These are phyloP conservation scores for Macheiramphus alcinus DNA, from an alignment of 2,113 vertebrate genomes.

Conservation along the genomic window DNA sequence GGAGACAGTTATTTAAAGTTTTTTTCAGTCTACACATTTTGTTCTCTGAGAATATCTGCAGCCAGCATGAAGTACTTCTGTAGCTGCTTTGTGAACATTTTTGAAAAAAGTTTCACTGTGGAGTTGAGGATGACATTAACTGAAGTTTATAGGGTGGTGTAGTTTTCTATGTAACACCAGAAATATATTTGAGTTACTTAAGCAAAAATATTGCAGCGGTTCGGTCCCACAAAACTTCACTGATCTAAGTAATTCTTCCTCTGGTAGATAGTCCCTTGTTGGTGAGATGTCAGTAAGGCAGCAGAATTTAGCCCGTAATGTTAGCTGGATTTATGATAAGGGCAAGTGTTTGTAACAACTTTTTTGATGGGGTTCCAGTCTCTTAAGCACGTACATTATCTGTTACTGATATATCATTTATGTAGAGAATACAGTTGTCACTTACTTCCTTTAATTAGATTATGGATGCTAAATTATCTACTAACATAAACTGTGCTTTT, in stretches of 20 bases:
- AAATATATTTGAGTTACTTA: neutral
- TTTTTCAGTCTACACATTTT: neutral
- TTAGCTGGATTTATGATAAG: constrained; percentile 61
- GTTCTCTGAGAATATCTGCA: neutral
- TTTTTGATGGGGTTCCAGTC: constrained; percentile 64
- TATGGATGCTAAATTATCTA: constrained; percentile 78
- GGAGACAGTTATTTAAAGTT: neutral
- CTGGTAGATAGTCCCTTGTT: neutral
- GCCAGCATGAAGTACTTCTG: neutral
- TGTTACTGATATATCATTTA: constrained; percentile 65
- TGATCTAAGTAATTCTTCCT: neutral
- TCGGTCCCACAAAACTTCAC: neutral
- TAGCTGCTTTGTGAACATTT: neutral
- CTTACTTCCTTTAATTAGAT: constrained; percentile 77
- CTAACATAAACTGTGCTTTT: constrained; percentile 77
- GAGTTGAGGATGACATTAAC: neutral
- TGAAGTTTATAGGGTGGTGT: neutral
- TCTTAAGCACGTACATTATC: constrained; percentile 67
- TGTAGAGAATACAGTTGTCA: constrained; percentile 77
- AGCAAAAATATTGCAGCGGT: neutral
- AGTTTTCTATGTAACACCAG: neutral
- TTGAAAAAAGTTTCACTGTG: neutral
- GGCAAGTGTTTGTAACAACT: constrained; percentile 35
- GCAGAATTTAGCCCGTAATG: constrained; percentile 16
- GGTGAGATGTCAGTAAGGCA: constrained; percentile 1